Evolutionary conservation across 2,797 vertebrate species (phyloP).

Genomic region (Sebastes iracundus): DNA sequence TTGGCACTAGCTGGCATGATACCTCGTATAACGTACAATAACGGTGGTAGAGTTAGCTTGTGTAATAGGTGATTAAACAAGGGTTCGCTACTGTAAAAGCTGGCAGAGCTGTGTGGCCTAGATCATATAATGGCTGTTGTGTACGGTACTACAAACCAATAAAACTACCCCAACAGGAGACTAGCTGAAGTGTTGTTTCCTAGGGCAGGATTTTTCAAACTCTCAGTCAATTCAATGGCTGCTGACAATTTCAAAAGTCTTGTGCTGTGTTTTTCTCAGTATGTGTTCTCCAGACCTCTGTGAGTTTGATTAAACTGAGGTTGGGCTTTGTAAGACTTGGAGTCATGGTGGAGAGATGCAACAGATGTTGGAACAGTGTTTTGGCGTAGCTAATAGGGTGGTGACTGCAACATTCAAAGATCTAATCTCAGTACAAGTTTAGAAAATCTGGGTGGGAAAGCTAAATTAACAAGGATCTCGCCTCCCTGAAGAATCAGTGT

Average conservation of each 20-base stretch:
- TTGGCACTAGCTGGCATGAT: constrained; percentile 35
- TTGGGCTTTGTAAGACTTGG: background rate
- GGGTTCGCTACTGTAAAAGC: constrained; percentile 37
- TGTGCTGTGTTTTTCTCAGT: background rate
- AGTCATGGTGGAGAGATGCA: constrained; percentile 12
- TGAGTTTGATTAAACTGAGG: background rate
- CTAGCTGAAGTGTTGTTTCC: constrained; percentile 20
- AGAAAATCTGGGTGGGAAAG: constrained; percentile 20
- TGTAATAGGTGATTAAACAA: constrained; percentile 48
- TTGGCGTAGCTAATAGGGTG: constrained; percentile 14
- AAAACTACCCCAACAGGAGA: constrained; percentile 40
- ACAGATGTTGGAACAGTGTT: constrained; percentile 18
- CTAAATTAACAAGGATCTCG: background rate
- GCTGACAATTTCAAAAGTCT: background rate
- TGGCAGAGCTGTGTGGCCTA: constrained; percentile 41
- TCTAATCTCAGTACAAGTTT: constrained; percentile 12
- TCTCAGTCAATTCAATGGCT: background rate
- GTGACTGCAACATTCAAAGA: background rate
- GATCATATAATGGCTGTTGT: constrained; percentile 28
- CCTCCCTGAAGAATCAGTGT: constrained; percentile 1
- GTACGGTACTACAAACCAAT: constrained; percentile 33
- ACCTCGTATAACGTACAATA: constrained; percentile 31
- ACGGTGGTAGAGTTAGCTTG: constrained; percentile 15
- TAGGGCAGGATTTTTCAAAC: constrained; percentile 2
- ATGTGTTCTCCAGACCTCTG: constrained; percentile 7